phyloP scores from a whole-genome alignment of 2,888 invertebrate genomes.

The Tetrapedia diversipes region DNA sequence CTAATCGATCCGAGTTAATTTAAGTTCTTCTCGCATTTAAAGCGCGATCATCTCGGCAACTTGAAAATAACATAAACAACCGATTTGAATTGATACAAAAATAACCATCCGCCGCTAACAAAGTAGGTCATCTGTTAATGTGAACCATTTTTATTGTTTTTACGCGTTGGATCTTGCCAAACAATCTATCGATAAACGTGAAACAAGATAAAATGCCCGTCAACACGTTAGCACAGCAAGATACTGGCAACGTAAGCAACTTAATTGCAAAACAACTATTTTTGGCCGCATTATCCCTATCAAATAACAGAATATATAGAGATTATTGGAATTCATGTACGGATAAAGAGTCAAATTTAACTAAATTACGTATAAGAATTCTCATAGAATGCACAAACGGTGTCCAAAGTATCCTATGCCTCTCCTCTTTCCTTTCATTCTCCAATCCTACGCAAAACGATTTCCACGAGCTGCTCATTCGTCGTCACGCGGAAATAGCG shows the following conservation, averaged over 20 bases:
- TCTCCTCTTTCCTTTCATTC: not conserved
- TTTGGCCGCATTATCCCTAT: too few species aligned
- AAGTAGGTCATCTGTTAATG: slow-evolving; percentile 6
- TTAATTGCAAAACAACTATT: not conserved
- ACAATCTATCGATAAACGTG: too few species aligned
- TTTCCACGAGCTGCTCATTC: slow-evolving; percentile 61
- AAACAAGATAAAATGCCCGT: too few species aligned
- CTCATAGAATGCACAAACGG: slow-evolving; percentile 30
- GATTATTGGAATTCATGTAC: too few species aligned
- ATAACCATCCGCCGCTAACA: not conserved
- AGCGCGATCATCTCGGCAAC: not conserved
- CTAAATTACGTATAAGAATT: slow-evolving; percentile 43
- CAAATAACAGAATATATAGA: too few species aligned
- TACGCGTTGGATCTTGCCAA: too few species aligned
- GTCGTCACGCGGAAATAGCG: slow-evolving; percentile 65
- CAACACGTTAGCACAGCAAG: too few species aligned
- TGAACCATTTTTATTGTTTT: not conserved
- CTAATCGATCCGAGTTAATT: not conserved
- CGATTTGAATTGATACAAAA: not conserved
- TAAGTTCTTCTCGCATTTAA: not conserved
- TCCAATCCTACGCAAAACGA: slow-evolving; percentile 24
- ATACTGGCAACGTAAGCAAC: not conserved
- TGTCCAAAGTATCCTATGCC: too few species aligned
- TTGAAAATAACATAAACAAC: not conserved
- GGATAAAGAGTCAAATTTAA: too few species aligned